Evolutionary conservation across 2,888 invertebrate genomes (phyloP).

Genomic region (Philonicus albiceps): DNA sequence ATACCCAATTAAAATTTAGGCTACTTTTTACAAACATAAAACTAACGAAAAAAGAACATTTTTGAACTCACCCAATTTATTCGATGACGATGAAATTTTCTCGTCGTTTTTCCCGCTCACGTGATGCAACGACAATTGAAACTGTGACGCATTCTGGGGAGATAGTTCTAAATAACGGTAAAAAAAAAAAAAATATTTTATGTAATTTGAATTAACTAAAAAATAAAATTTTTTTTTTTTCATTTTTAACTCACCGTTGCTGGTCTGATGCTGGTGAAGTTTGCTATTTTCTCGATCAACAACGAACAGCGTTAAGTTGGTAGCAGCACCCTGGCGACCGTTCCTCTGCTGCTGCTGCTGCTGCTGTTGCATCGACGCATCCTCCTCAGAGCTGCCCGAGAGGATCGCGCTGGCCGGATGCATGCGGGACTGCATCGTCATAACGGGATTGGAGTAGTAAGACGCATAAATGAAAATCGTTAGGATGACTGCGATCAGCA

Average conservation of each 20-base stretch:
- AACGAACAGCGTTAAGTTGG: not conserved
- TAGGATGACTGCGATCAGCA: conserved; percentile 62
- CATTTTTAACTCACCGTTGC: conserved; percentile 4
- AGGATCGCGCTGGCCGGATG: conserved; percentile 47
- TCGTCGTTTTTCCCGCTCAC: not conserved
- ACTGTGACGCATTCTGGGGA: conserved; percentile 21
- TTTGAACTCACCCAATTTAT: not conserved
- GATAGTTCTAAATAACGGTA: too few species aligned
- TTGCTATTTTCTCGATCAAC: conserved; percentile 40
- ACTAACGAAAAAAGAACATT: too few species aligned
- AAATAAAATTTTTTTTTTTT: too few species aligned
- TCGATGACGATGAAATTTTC: not conserved
- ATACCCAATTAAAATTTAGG: too few species aligned
- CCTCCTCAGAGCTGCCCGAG: not conserved
- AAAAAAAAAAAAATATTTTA: too few species aligned
- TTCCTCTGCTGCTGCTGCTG: too few species aligned
- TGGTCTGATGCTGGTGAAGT: not conserved
- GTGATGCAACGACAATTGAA: not conserved
- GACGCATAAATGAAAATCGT: conserved; percentile 65
- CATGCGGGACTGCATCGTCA: conserved; percentile 56
- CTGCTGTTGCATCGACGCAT: not conserved
- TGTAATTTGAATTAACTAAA: too few species aligned
- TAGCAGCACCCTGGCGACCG: not conserved
- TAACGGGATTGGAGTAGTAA: conserved; percentile 61
- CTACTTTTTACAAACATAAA: too few species aligned